Base-by-base conservation (phyloP, 2,888 invertebrate species). In the Criorhina ranunculi region DNA sequence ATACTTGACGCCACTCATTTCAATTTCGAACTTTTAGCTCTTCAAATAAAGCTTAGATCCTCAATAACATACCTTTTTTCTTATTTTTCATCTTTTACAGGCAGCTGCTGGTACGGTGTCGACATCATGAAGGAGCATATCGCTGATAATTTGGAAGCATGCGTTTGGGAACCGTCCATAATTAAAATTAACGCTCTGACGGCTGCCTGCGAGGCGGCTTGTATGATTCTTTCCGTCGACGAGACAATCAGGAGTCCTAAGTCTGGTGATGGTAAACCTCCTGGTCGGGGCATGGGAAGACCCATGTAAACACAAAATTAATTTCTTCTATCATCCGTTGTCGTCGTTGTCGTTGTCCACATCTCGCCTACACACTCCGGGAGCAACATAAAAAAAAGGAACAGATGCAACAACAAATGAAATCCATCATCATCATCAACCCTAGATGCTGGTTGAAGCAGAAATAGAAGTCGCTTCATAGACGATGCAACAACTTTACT, bases 161-260 rank as follows among this genome's bases (percentile, higher is more conserved):
- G 98, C 92, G 98, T 99, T 70, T 99, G 99, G 99, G 99, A 99
- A 92, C 99, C 99, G 0, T 96, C 98, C 6, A 93, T 99, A 44
- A 96, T 99, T 66, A 99, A 99, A 93, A 95, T 96, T 87, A 99
- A 99, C 92, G 99, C 99, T 0, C 93, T 99, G 87, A 97, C 96
- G 0, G 99, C 99, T 11, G 99, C 99, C 0, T 95, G 96, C 81
- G 99, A 97, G 92, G 99, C 99, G 1, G 96, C 99, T 11, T 98
- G 98, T 88, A 95, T 99, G 90, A 94, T 99, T 88, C 93, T 99
- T 6, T 98, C 98, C 0, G 98, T 99, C 0, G 99, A 99, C 90
- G 99, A 99, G 92, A 99, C 99, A 0, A 98, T 99, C 88, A 98
- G 98, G 93, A 98, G 98, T 91, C 97, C 95, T 40, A 96, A 95